Conservation (phyloP, 2,888 invertebrate species). For the Cryptophagus acutangulus region DNA sequence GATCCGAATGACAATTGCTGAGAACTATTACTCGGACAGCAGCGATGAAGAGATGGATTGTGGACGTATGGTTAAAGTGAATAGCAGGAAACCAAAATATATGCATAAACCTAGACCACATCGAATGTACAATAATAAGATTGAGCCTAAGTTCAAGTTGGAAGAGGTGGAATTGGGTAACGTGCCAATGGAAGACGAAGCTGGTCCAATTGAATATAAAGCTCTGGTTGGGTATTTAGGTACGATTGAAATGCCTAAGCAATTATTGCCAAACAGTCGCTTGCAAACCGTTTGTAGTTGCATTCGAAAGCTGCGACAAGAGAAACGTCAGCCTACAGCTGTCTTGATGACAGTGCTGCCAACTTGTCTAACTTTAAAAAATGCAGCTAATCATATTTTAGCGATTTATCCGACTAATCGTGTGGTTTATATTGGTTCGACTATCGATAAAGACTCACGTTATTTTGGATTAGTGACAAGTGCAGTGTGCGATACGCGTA, state of each 20-base stretch:
- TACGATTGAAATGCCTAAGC: constrained; percentile 91
- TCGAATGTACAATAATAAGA: constrained; percentile 28
- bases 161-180: constrained; percentile 22
- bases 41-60: constrained; percentile 68
- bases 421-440: constrained; percentile 84
- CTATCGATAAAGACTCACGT: constrained; percentile 83
- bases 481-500: constrained; percentile 54
- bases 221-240: constrained; percentile 92
- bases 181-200: constrained; percentile 43
- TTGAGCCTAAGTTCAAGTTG: too few species aligned
- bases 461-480: constrained; percentile 92
- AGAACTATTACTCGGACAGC: constrained; percentile 79
- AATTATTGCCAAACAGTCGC: constrained; percentile 69
- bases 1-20: constrained; percentile 80
- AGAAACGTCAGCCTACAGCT: constrained; percentile 79
- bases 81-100: constrained; percentile 59
- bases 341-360: constrained; percentile 82
- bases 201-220: constrained; percentile 65
- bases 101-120: constrained; percentile 49
- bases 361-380: constrained; percentile 72
- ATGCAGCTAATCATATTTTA: constrained; percentile 70
- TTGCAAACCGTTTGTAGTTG: constrained; percentile 78
- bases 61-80: constrained; percentile 47
- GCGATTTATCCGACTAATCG: constrained; percentile 84
- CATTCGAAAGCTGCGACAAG: constrained; percentile 81